Conservation (phyloP, 2,888 invertebrate species). For the Diloba caeruleocephala region DNA sequence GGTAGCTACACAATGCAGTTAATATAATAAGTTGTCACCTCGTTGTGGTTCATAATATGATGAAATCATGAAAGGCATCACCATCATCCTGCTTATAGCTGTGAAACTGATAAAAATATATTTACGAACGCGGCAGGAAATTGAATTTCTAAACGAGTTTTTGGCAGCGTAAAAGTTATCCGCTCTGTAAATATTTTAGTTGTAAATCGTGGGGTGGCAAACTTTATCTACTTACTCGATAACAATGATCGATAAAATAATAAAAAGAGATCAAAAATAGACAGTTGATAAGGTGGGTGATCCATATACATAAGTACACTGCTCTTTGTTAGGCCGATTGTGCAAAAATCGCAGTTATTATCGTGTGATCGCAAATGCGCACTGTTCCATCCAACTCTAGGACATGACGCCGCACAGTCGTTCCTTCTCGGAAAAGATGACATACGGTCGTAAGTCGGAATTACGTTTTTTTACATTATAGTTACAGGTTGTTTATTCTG, state of each 20-base stretch:
- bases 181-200: constrained; percentile 37
- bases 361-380: too few species aligned
- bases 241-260: constrained; percentile 13
- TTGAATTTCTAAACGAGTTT: constrained; percentile 66
- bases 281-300: too few species aligned
- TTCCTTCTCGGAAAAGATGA: too few species aligned
- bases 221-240: constrained; percentile 2
- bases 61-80: constrained; percentile 59
- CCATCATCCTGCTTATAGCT: constrained; percentile 66
- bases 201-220: constrained; percentile 28
- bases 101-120: constrained; percentile 67
- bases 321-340: too few species aligned
- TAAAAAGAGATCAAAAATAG: neutral
- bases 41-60: constrained; percentile 44
- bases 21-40: constrained; percentile 62
- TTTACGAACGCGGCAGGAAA: constrained; percentile 66
- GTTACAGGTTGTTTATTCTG: too few species aligned
- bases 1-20: constrained; percentile 50
- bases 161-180: constrained; percentile 38
- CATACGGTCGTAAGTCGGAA: too few species aligned
- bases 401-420: too few species aligned
- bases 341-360: too few species aligned
- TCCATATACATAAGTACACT: too few species aligned
- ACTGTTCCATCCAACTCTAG: too few species aligned
- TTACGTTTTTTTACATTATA: too few species aligned